Base-by-base conservation (phyloP, 2,888 invertebrate species). In the Arrhopalites spinosus region DNA sequence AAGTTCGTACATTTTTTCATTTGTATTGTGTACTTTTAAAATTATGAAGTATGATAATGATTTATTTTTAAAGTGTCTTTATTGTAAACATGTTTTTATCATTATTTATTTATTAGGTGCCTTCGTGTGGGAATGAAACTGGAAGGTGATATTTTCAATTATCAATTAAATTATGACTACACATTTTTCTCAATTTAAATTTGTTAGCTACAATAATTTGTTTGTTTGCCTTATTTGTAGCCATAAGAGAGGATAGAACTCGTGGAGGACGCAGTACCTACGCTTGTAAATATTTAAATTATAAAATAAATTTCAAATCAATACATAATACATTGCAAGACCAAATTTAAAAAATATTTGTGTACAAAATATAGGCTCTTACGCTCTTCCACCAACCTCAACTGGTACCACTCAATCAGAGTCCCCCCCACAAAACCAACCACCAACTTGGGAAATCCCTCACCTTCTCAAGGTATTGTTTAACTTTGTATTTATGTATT, bases 231-330 rank as follows among this genome's bases (percentile, higher is more conserved):
- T 64, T 71, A 74, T 59, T 63, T 72, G 76, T 61, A 90, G 98
- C 98, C 11, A 97, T 98, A 77, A 88, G 98, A 77, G 96, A 96
- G 85, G 97, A 98, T 86, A 88, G 98, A 71, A 97, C 97, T 0
- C 89, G 98, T 69, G 98, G 98, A 74, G 98, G 98, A 0, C 90
- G 98, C 63, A 96, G 96, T 76, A 96, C 96, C 27, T 98, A 98
- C 86, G 96, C 96, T 85, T 96, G 95, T 85, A 95, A 95, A n/a
- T 3, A 36, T 36, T 36, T 11, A 7, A 36, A 7, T 36, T 36
- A 36, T 11, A 36, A 36, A 36, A 36, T 11, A 36, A 7, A 36
- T 36, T 36, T 36, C 3, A 7, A 7, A 36, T 36, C 11, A 7
- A 36, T 36, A 36, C 36, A 36, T 36, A 7, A 36, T 36, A 7